phyloP scores from a whole-genome alignment of 2,797 vertebrate species.

The Threskiornis aethiopicus region DNA sequence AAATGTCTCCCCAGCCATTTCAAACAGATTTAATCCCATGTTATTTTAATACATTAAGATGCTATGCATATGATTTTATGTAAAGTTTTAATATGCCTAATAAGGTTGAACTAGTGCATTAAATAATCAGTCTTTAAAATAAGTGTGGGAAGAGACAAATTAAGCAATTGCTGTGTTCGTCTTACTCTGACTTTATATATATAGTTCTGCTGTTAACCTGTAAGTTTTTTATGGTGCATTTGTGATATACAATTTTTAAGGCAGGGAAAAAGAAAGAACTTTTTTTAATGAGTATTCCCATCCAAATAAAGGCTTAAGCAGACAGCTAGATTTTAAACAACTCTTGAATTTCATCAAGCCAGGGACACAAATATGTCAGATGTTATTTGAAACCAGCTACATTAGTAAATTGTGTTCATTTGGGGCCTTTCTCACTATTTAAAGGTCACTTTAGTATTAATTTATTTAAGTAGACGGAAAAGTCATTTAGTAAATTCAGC shows the following conservation, averaged over 20 bases:
- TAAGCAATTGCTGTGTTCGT: neutral
- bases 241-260: neutral
- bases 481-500: neutral
- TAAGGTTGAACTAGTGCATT: neutral
- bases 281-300: neutral
- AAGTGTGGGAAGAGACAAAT: neutral
- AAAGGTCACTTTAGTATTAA: neutral
- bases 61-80: neutral
- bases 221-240: neutral
- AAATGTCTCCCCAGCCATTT: constrained; percentile 21
- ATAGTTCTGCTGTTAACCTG: neutral
- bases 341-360: neutral
- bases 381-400: neutral
- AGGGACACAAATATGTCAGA: neutral
- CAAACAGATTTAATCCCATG: neutral
- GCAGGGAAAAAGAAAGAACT: neutral
- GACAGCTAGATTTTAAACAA: neutral
- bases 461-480: neutral
- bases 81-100: neutral
- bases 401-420: neutral
- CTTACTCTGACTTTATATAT: neutral
- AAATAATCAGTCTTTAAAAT: constrained; percentile 11
- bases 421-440: neutral
- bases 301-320: neutral
- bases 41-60: constrained; percentile 14